phyloP scores from a whole-genome alignment of 2,113 vertebrate genomes.

The Junco hyemalis region DNA sequence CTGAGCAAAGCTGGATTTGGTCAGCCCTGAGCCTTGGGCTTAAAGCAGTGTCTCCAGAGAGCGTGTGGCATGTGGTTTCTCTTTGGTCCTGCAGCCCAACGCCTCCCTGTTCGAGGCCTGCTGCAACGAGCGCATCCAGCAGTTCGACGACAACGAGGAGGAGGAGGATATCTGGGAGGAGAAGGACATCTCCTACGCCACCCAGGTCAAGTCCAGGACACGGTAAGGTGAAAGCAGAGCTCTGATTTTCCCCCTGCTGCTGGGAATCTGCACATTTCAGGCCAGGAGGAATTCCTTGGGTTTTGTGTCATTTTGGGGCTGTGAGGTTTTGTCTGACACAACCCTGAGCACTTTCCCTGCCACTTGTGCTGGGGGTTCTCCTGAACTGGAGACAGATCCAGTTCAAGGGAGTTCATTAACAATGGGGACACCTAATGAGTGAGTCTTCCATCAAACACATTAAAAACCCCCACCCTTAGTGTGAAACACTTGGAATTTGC shows the following conservation, averaged over 20 bases:
- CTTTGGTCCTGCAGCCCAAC: slow-evolving; percentile 76
- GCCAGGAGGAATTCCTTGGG: neutral
- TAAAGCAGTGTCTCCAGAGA: fast-evolving
- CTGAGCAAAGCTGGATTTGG: neutral
- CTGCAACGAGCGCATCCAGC: slow-evolving; percentile 91
- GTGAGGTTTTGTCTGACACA: neutral
- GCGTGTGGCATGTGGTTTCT: neutral
- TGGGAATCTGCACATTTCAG: fast-evolving
- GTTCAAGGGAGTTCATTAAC: fast-evolving
- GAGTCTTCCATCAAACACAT: neutral
- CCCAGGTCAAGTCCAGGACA: slow-evolving; percentile 88
- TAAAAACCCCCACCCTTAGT: too few species aligned
- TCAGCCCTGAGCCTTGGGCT: too few species aligned
- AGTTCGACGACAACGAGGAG: slow-evolving; percentile 90
- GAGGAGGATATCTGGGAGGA: slow-evolving; percentile 97
- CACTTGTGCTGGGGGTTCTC: neutral
- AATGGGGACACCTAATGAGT: neutral
- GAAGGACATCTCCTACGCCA: slow-evolving; percentile 85
- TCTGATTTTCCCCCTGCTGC: fast-evolving
- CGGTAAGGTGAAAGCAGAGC: slow-evolving; percentile 70
- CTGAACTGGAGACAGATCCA: neutral
- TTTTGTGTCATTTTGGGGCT: neutral
- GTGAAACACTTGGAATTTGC: neutral
- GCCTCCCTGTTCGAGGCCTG: slow-evolving; percentile 92
- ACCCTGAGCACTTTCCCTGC: fast-evolving